phyloP scores from a whole-genome alignment of 2,797 vertebrate genomes.

The Poeciliopsis gracilis region DNA sequence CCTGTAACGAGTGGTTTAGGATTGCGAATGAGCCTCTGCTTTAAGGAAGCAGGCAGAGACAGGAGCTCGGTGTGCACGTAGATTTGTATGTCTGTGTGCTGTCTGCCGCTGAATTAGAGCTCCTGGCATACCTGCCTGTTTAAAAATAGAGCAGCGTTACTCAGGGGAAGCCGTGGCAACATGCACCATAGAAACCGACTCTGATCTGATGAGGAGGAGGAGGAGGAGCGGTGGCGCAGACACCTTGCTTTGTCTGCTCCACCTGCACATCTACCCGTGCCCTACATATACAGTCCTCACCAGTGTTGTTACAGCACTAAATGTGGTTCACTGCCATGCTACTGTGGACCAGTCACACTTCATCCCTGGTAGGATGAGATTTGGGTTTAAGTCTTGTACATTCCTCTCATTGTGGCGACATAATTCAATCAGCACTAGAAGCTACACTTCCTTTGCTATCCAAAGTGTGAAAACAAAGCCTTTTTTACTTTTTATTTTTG shows the following conservation, averaged over 20 bases:
- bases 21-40: background rate
- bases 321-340: constrained; percentile 50
- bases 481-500: constrained; percentile 26
- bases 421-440: constrained; percentile 46
- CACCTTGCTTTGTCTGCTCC: constrained; percentile 61
- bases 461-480: constrained; percentile 48
- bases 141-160: constrained; percentile 78
- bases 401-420: constrained; percentile 50
- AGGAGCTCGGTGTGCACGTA: constrained; percentile 12
- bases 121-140: constrained; percentile 55
- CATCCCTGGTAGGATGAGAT: constrained; percentile 27
- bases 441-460: constrained; percentile 56
- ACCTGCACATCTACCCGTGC: constrained; percentile 40
- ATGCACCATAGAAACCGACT: constrained; percentile 69
- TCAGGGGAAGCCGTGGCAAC: constrained; percentile 73
- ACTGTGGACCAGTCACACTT: constrained; percentile 35
- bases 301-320: constrained; percentile 19
- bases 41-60: constrained; percentile 6
- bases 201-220: constrained; percentile 55
- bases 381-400: constrained; percentile 45
- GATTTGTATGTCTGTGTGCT: constrained; percentile 32
- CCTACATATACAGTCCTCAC: constrained; percentile 17
- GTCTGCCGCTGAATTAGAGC: constrained; percentile 54
- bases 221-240: constrained; percentile 16
- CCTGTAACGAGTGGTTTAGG: constrained; percentile 54